Evolutionary conservation across 1,140 invertebrate genomes (phyloP), one percentile per base, ranked within the genome.

Genomic region (Amyelois transitella): DNA sequence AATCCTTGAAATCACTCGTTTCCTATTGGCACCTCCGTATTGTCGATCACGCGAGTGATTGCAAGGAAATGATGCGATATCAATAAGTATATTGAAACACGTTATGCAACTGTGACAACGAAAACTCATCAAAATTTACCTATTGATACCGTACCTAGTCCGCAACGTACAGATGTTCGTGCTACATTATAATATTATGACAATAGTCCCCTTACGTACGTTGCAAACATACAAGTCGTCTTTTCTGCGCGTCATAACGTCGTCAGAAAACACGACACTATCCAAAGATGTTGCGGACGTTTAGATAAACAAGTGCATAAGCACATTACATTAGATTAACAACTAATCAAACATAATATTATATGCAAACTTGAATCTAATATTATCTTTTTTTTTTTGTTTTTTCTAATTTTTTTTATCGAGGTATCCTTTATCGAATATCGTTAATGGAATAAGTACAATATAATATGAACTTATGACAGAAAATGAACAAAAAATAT

Each of bases 381-480:
- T 55, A 64, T 64, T 60, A 43, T 56, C 55, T 64, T 70, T 81
- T 85, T 77, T 79, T 79, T 86, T 84, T 75, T 66, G 38, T 57
- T 70, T 75, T 81, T 84, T 79, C 60, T 69, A 58, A 56, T 52
- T 59, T 66, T 77, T 77, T 82, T 81, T 82, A 71, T 77, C 69
- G 66, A 77, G 62, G 79, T 84, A 74, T 79, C 66, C 66, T 81
- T 84, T 88, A 88, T 75, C 72, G 72, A 86, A 87, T 87, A 87
- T 81, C 77, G 70, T 83, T 79, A 83, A 85, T 86, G 81, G 74
- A 77, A 84, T 88, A 88, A 85, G 85, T 88, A 86, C 82, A 85
- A 82, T 87, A 84, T 70, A 81, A 78, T 72, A 83, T 81, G 79
- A 86, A 81, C 73, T 75, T 80, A 87, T 75, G 67, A 78, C 72